These are phyloP conservation scores for Latrodectus hesperus DNA, from an alignment of 2,888 invertebrate species.

Conservation along the genomic window DNA sequence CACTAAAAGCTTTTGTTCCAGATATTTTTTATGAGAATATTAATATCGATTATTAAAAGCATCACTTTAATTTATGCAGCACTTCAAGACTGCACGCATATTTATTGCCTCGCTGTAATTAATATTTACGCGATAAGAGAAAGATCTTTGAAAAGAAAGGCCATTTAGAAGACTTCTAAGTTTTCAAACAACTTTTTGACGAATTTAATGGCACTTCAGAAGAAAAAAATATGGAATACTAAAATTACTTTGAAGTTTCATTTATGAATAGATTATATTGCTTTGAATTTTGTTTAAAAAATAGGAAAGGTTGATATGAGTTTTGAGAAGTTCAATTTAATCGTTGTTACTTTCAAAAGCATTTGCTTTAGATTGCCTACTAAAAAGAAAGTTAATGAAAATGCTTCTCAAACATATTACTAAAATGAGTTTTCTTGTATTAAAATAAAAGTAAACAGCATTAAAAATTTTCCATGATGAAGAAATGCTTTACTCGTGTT, in stretches of 20 bases:
- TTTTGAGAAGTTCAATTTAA: too few species aligned
- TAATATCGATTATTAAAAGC: constrained; percentile 5
- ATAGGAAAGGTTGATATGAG: too few species aligned
- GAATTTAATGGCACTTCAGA: background rate
- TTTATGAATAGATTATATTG: constrained; percentile 1
- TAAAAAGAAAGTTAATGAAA: too few species aligned
- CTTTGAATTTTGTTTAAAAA: background rate
- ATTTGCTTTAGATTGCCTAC: too few species aligned
- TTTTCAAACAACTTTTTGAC: constrained; percentile 1
- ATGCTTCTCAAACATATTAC: too few species aligned
- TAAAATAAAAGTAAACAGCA: too few species aligned
- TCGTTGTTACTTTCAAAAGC: too few species aligned
- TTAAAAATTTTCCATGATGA: too few species aligned
- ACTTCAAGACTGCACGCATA: constrained; percentile 5
- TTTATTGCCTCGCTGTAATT: background rate
- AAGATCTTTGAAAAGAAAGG: background rate
- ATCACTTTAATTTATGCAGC: background rate
- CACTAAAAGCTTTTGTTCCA: background rate
- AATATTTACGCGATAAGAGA: background rate
- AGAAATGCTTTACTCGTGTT: too few species aligned
- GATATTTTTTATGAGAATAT: background rate
- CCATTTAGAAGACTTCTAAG: background rate
- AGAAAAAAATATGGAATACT: background rate
- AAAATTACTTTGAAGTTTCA: background rate
- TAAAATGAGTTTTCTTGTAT: too few species aligned